Conservation (phyloP, 2,797 vertebrate genomes). For the Melanotaenia pygmaea region DNA sequence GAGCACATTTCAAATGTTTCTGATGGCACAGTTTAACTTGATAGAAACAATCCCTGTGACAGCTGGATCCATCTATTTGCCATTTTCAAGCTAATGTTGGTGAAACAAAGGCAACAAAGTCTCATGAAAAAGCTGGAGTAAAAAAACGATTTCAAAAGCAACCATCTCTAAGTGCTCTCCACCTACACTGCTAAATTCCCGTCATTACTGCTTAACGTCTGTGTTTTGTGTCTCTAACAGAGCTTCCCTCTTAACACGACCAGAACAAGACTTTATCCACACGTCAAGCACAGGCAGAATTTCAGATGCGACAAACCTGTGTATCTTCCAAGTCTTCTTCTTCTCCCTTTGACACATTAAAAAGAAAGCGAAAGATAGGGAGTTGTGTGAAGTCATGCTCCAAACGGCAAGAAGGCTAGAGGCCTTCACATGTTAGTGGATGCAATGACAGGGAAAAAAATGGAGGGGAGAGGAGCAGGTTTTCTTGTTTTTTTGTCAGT, state of each 20-base stretch:
- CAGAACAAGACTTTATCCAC: conserved; percentile 12
- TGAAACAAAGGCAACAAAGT: conserved; percentile 13
- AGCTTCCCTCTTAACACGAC: conserved; percentile 2
- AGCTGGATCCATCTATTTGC: neutral
- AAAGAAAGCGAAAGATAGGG: conserved; percentile 37
- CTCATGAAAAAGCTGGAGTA: neutral
- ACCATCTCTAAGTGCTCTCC: neutral
- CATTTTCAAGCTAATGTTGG: neutral
- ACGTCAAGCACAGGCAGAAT: conserved; percentile 26
- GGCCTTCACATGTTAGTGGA: conserved; percentile 45
- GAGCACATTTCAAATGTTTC: conserved; percentile 1
- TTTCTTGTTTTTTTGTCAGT: neutral
- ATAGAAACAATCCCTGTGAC: neutral
- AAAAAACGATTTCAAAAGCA: too few species aligned
- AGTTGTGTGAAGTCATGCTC: conserved; percentile 37
- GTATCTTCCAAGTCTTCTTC: conserved; percentile 68
- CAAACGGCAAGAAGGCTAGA: conserved; percentile 24
- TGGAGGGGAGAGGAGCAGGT: conserved; percentile 17
- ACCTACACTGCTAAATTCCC: neutral
- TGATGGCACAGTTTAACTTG: neutral
- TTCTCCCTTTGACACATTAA: conserved; percentile 51
- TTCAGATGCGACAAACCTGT: conserved; percentile 50
- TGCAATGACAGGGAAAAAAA: conserved; percentile 40
- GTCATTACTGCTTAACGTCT: conserved; percentile 4
- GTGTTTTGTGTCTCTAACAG: conserved; percentile 10